Evolutionary conservation across 2,888 invertebrate species (phyloP).

Genomic region (Rhopalosiphum nymphaeae): DNA sequence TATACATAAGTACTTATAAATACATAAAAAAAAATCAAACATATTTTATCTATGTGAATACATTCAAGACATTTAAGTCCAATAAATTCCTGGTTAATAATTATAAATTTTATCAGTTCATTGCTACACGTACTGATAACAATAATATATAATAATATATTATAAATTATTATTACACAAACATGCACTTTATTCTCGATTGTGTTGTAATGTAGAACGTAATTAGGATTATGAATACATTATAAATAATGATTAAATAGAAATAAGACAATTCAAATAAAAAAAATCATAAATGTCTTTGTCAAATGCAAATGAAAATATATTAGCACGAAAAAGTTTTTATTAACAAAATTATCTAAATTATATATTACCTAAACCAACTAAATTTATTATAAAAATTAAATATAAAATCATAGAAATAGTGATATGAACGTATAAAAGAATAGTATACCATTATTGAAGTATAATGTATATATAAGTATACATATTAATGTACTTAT

Average conservation of each 20-base stretch:
- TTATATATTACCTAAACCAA: neutral
- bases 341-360: neutral
- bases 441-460: too few species aligned
- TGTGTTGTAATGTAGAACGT: neutral
- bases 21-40: neutral
- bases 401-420: neutral
- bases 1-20: neutral
- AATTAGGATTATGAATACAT: neutral
- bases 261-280: neutral
- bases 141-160: neutral
- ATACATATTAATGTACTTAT: neutral
- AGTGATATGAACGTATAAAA: too few species aligned
- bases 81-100: slow-evolving; percentile 6
- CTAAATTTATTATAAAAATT: neutral
- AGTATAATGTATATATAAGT: neutral
- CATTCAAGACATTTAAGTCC: neutral
- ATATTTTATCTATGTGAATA: neutral
- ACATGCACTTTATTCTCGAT: neutral
- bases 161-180: neutral
- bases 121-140: neutral
- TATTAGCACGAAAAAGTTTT: neutral
- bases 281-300: neutral
- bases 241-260: neutral
- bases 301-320: neutral
- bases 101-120: slow-evolving; percentile 18